A percentile compares a stretch with the other conserved stretches of the same genome.
phyloP scores from a whole-genome alignment of 2,888 invertebrate genomes.

The Lycophotia porphyrea region DNA sequence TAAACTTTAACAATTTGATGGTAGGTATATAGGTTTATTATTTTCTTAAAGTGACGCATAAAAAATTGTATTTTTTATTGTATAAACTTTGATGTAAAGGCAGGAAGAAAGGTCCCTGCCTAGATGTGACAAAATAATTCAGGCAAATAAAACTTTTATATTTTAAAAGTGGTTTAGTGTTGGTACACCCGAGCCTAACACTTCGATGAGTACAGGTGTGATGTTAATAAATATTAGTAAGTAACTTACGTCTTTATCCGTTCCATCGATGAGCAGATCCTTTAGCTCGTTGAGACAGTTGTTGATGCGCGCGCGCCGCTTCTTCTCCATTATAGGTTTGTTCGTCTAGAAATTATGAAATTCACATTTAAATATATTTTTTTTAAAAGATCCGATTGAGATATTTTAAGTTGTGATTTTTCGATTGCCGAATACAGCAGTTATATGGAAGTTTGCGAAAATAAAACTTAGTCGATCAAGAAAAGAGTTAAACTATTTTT shows the following conservation, averaged over 20 bases:
- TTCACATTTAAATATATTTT: conserved; percentile 1
- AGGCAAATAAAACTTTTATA: neutral
- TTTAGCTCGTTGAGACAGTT: conserved; percentile 96
- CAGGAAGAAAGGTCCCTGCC: neutral
- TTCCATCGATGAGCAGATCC: conserved; percentile 95
- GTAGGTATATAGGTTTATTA: neutral
- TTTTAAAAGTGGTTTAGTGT: neutral
- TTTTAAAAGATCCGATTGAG: neutral
- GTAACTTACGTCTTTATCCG: conserved; percentile 96
- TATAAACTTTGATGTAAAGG: neutral
- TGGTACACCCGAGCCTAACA: neutral
- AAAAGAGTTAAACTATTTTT: neutral
- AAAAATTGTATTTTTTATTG: neutral
- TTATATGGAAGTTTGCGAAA: neutral
- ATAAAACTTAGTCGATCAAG: neutral
- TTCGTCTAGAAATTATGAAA: conserved; percentile 92
- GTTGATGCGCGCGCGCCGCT: conserved; percentile 96
- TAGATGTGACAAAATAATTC: neutral
- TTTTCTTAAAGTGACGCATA: too few relatives aligned
- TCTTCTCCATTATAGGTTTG: conserved; percentile 98
- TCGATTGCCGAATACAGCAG: too few relatives aligned
- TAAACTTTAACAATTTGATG: neutral
- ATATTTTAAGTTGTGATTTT: neutral
- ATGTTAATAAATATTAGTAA: neutral
- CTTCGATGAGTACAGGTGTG: neutral